Evolutionary conservation across 1,140 invertebrate genomes (phyloP).

Genomic region (Anastatus disparis): DNA sequence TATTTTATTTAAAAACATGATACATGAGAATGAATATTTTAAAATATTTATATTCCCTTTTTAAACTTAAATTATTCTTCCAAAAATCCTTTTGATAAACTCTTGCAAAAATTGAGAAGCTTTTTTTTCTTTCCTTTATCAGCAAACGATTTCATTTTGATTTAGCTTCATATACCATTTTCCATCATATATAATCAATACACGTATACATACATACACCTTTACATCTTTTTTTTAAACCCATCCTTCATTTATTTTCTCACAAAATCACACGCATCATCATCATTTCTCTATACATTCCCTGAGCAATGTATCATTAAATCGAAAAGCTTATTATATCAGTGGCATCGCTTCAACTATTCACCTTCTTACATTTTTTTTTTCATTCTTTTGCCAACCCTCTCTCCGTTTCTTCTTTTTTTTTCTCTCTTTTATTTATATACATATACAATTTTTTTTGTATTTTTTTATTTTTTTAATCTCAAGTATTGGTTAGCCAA

Average conservation of each 20-base stretch:
- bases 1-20: too few relatives aligned
- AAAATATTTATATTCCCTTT: too few relatives aligned
- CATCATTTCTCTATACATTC: slow-evolving; percentile 23
- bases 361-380: neutral
- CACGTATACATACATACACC: neutral
- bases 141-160: neutral
- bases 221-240: too few relatives aligned
- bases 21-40: too few relatives aligned
- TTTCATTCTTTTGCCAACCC: neutral
- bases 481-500: slow-evolving; percentile 26
- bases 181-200: slow-evolving; percentile 20
- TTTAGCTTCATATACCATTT: neutral
- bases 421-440: neutral
- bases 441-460: neutral
- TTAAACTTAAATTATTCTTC: too few relatives aligned
- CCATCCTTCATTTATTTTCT: too few relatives aligned
- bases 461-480: slow-evolving; percentile 16
- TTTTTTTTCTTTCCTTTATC: neutral
- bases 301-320: slow-evolving; percentile 26
- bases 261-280: slow-evolving; percentile 12
- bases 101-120: slow-evolving; percentile 19
- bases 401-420: neutral
- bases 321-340: slow-evolving; percentile 27
- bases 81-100: too few relatives aligned
- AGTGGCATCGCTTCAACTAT: slow-evolving; percentile 30